Evolutionary conservation across 2,797 vertebrate genomes (phyloP), one percentile per base, ranked within the genome.

Genomic region (Takifugu rubripes): DNA sequence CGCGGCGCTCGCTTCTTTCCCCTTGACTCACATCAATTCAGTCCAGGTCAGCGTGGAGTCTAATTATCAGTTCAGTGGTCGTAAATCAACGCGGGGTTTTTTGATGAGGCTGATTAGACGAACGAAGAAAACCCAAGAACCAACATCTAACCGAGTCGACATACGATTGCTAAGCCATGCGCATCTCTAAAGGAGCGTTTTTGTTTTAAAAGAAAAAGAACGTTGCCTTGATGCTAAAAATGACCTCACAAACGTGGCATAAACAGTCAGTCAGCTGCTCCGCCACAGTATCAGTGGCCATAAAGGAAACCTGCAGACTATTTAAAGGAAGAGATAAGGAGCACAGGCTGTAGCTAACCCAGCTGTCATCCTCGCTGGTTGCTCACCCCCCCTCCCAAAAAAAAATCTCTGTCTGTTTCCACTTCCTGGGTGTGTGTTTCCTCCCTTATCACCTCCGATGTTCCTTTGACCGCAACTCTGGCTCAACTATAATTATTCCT

Each of bases 201-300:
- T 16, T 44, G 24, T 25, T 47, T 3, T 11, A 15, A 16, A 24
- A 49, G 26, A 25, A 49, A 5, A 24, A 15, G 16, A 55, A 63
- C 11, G 33, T 66, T 26, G 51, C 16, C 12, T 49, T 60, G 8
- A 62, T 29, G 40, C 25, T 56, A 2, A 54, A 59, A 62, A 46
- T 49, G 40, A 59, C 61, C 55, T 55, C 15, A 52, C 56, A 5
- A 27, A 47, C 58, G 57, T 31, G 50, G 69, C 61, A 64, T 57
- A 24, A 61, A 56, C 64, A 68, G 66, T 72, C 69, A 62, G 24
- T 54, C 74, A 75, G 59, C 70, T 80, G 72, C 47, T 61, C 36
- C 61, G 3, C 63, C 61, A 46, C 58, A 49, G 7, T 43, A 50
- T 72, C 66, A 49, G 7, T 7, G 15, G 25, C 63, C 52, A 57